phyloP scores from a whole-genome alignment of 2,113 vertebrate genomes.

The Acanthochromis polyacanthus region DNA sequence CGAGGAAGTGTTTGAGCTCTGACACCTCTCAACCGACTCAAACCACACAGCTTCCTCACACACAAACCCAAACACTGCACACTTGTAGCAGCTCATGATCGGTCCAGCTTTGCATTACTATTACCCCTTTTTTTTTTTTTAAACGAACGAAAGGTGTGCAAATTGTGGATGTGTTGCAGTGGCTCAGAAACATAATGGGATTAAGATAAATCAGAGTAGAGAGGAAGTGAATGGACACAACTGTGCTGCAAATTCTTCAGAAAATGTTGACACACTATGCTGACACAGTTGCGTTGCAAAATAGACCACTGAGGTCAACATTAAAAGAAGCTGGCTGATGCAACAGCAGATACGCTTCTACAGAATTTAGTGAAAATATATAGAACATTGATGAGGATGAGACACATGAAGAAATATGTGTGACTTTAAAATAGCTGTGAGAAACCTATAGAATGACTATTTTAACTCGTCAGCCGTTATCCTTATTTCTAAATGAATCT shows the following conservation, averaged over 20 bases:
- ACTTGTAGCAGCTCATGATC: not conserved
- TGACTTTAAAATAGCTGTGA: too few relatives aligned
- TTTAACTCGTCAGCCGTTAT: too few relatives aligned
- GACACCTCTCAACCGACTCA: constrained; percentile 27
- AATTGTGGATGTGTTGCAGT: not conserved
- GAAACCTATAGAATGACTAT: too few relatives aligned
- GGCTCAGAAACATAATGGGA: not conserved
- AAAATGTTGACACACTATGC: constrained; percentile 67
- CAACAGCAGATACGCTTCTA: constrained; percentile 10
- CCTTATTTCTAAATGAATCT: too few relatives aligned
- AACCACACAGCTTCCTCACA: constrained; percentile 75
- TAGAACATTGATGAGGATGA: not conserved
- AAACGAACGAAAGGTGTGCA: not conserved
- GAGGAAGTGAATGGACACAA: constrained; percentile 24
- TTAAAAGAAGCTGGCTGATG: constrained; percentile 44
- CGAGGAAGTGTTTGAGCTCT: constrained; percentile 71
- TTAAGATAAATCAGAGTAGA: not conserved
- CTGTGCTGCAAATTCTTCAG: constrained; percentile 60
- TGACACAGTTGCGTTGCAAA: constrained; percentile 61
- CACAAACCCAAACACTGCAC: constrained; percentile 32
- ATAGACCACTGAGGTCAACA: constrained; percentile 10
- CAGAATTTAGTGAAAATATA: not conserved
- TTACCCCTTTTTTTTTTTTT: too few relatives aligned
- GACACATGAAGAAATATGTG: too few relatives aligned
- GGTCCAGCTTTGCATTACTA: not conserved